Conservation (phyloP, 2,113 vertebrate genomes). For the Sander vitreus region DNA sequence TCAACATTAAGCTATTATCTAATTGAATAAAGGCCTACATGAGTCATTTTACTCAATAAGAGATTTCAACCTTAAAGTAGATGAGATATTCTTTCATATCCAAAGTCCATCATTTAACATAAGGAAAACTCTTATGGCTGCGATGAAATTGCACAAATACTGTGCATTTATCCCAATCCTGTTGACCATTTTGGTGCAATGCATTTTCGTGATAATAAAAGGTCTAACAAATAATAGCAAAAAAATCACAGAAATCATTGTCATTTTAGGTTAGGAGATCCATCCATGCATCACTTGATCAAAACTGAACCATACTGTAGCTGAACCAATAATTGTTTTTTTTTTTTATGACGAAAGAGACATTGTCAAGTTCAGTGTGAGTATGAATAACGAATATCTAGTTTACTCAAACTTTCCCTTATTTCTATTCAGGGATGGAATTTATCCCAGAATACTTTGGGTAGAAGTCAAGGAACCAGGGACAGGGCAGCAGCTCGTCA, state of each 20-base stretch:
- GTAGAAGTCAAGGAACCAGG: neutral
- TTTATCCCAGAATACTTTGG: neutral
- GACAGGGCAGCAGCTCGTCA: neutral
- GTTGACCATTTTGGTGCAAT: neutral
- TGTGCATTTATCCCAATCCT: neutral
- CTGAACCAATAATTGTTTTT: neutral
- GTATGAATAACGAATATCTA: slow-evolving; percentile 10
- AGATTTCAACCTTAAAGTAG: neutral
- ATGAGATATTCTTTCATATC: neutral
- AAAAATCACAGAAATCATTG: neutral
- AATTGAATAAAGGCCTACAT: neutral
- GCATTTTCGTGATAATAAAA: slow-evolving; percentile 3
- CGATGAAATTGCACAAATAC: neutral
- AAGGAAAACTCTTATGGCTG: neutral
- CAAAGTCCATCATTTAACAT: neutral
- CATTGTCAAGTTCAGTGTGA: neutral
- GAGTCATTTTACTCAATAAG: neutral
- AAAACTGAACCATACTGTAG: slow-evolving; percentile 11
- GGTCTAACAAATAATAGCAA: neutral
- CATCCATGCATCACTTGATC: neutral
- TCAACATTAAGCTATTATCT: slow-evolving; percentile 15
- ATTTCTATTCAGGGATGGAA: neutral
- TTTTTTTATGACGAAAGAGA: slow-evolving; percentile 4
- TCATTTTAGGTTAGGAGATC: slow-evolving; percentile 12
- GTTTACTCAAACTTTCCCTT: slow-evolving; percentile 10